Base-by-base conservation (phyloP, 2,113 vertebrate genomes). In the Procapra przewalskii region DNA sequence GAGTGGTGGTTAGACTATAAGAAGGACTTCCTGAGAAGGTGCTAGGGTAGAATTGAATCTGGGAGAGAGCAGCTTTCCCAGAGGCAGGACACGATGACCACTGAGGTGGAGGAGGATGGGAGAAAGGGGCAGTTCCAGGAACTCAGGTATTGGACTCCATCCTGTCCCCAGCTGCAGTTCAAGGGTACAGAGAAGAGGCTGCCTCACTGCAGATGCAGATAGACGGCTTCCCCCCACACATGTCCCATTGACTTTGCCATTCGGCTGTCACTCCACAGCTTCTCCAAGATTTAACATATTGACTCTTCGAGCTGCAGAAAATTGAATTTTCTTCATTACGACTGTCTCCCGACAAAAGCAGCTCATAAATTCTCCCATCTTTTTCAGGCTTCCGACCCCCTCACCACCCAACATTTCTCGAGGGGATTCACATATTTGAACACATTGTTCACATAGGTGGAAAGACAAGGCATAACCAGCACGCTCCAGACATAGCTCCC, bases 271-370 rank as follows among this genome's bases (percentile, higher is more conserved):
- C 40, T 97, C 97, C 67, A 91, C 93, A 86, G 98, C 97, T 98
- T 97, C 94, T 96, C 96, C 6, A 23, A 98, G 97, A 98, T 98
- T 98, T 98, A 98, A 98, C 97, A 98, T 98, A 98, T 98, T 98
- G 98, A 98, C 98, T 98, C 96, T 98, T 96, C 10, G 87, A 97
- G 97, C 97, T 96, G 97, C 97, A 96, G 97, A 98, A 98, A 98
- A 98, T 98, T 98, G 97, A 98, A 98, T 98, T 98, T 98, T 98
- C 97, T 97, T 98, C 98, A 98, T 98, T 98, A 98, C 87, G 36
- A 98, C 97, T 98, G 97, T 98, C 98, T 98, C 98, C 94, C 19
- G 87, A 98, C 98, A 98, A 98, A 98, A 98, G 97, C 97, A 96
- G 95, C 97, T 98, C 97, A 98, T 98, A 98, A 98, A 98, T 98